phyloP scores from a whole-genome alignment of 2,888 invertebrate genomes.

The Blastobasis lacticolella region DNA sequence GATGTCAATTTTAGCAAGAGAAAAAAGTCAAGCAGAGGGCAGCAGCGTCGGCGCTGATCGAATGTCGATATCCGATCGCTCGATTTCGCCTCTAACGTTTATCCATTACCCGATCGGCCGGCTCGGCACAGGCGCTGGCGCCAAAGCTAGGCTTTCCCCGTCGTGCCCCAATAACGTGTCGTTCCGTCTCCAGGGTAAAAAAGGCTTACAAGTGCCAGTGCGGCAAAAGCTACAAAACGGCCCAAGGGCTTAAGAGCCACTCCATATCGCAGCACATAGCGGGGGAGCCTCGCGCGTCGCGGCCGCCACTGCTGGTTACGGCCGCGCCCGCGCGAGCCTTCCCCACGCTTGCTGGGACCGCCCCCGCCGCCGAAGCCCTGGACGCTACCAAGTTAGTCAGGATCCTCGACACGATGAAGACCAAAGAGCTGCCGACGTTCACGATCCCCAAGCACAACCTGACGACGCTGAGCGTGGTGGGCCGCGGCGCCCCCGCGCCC shows the following conservation, averaged over 20 bases:
- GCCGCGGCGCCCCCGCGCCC: conserved; percentile 22
- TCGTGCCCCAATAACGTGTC: too few species aligned
- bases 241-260: conserved; percentile 85
- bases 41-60: too few species aligned
- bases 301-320: conserved; percentile 54
- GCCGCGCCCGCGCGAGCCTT: conserved; percentile 38
- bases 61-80: too few species aligned
- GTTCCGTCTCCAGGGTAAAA: conserved; percentile 75
- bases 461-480: conserved; percentile 13
- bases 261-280: conserved; percentile 55
- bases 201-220: conserved; percentile 89
- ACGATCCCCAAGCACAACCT: conserved; percentile 58
- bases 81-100: too few species aligned
- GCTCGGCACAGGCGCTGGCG: too few species aligned
- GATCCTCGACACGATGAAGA: conserved; percentile 56
- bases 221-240: conserved; percentile 89
- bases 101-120: too few species aligned
- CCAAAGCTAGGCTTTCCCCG: too few species aligned
- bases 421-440: conserved; percentile 52
- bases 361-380: conserved; percentile 28
- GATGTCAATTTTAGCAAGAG: too few species aligned
- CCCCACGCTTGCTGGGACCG: too few species aligned
- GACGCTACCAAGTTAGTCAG: conserved; percentile 57
- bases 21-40: too few species aligned
- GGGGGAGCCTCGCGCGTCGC: conserved; percentile 20